Evolutionary conservation across 2,113 vertebrate genomes (phyloP), one percentile per base, ranked within the genome.

Genomic region (Mobula birostris): DNA sequence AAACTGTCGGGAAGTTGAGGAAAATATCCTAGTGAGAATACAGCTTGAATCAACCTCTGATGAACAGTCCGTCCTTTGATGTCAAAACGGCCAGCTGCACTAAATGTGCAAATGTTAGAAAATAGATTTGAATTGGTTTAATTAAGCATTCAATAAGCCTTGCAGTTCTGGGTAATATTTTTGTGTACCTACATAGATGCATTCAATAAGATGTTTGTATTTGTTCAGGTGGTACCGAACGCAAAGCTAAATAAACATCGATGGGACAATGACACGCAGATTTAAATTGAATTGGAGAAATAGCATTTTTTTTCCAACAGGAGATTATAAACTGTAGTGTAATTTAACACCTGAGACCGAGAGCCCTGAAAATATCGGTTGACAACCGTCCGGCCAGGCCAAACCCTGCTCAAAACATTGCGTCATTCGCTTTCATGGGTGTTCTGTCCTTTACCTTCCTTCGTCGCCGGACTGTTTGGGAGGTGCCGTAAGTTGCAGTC

Each of bases 51-150:
- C 48, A 48, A 48, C 48, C 1, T 48, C 1, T 48, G 48, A 48
- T 48, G 48, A 48, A 48, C 48, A 48, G 1, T 1, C 3, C 48
- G 3, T 1, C 1, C 48, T 48, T 1, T 72, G 32, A 90, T 90
- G 63, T 7, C 70, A 36, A 91, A 68, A 74, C 56, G 68, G 12
- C 74, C 91, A 93, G 91, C 68, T 74, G 70, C 36, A 40, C 40
- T 32, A 74, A 40, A 92, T 72, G 19, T 72, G 68, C 83, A 63
- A 93, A 93, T 93, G 21, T 74, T 93, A 93, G 32, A 72, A 48
- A 40, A 11, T 93, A 56, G 21, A 93, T 93, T 76, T 74, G 68
- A 93, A 93, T 76, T 72, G 7, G 32, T 48, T 72, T 72, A 40
- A 40, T 72, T 72, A 12, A 72, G 40, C 72, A 40, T 93, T 74